phyloP scores from a whole-genome alignment of 1,140 invertebrate genomes.

The Monochamus saltuarius region DNA sequence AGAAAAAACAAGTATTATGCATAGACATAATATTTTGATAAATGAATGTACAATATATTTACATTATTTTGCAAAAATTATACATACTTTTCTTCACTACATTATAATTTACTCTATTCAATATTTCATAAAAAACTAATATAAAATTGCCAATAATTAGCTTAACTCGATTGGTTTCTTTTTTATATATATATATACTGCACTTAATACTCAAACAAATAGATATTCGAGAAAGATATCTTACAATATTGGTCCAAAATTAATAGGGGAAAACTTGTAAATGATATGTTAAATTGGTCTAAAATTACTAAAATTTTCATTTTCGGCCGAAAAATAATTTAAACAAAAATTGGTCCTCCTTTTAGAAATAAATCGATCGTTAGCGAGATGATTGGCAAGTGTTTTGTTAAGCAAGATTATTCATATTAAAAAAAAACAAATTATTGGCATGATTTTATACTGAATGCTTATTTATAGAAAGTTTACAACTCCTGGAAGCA shows the following conservation, averaged over 20 bases:
- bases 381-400: no score
- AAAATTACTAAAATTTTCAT: constrained; percentile 24
- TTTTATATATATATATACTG: no score
- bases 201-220: background rate
- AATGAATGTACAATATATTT: constrained; percentile 46
- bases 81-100: constrained; percentile 34
- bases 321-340: constrained; percentile 16
- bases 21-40: constrained; percentile 45
- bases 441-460: constrained; percentile 47
- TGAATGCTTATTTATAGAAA: constrained; percentile 35
- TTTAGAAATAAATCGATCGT: constrained; percentile 12
- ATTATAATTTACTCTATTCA: constrained; percentile 39
- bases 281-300: constrained; percentile 46
- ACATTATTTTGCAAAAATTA: constrained; percentile 41
- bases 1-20: constrained; percentile 33
- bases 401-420: no score
- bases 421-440: constrained; percentile 25
- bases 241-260: constrained; percentile 37
- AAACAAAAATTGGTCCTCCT: constrained; percentile 29
- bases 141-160: constrained; percentile 49
- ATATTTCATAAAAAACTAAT: constrained; percentile 33
- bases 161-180: constrained; percentile 22
- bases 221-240: constrained; percentile 19
- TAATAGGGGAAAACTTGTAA: constrained; percentile 17
- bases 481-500: constrained; percentile 40